Base-by-base conservation (phyloP, 1,140 invertebrate species). In the Campoletis sonorensis region DNA sequence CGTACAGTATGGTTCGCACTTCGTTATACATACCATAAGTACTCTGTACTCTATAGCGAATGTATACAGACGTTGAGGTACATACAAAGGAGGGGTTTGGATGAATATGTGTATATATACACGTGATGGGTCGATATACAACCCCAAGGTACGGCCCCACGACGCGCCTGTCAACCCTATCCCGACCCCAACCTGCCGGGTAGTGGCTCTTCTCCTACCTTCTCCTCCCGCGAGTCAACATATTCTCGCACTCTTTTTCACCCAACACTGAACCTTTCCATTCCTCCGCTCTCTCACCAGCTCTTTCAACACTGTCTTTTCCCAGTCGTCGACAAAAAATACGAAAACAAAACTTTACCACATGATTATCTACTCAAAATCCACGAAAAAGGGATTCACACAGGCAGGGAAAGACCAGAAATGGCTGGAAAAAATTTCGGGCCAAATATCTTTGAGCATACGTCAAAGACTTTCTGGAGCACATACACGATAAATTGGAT, bases 71-170 rank as follows among this genome's bases (percentile, higher is more conserved):
- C 7, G 40, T 45, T 45, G 13, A 45, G 37, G 33, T 51, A 72
- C 64, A 58, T 58, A 79, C 21, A 68, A 81, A 54, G 40, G 45
- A 40, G 30, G n/a, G 27, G 54, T n/a, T n/a, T 58, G 10, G 49
- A 51, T 45, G 81, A 51, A 79, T 80, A 81, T 8, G 81, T 72
- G 64, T 79, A 79, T 67, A 61, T 82, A 76, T 83, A 72, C 51
- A 79, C 68, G 81, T 54, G 51, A 18, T 26, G 84, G 88, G 85
- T 90, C 88, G 88, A 90, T 89, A 89, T 83, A 85, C 85, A 81
- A 84, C 79, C 70, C 85, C 79, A 81, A 87, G 84, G 80, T 81
- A 86, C 83, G 79, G 81, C 85, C 81, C 76, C 83, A 54, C 82
- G 84, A 87, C 85, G 81, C 80, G 86, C 81, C 85, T 83, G 85